These are phyloP conservation scores for Catocala fraxini DNA, from an alignment of 2,888 invertebrate species.

Conservation along the genomic window DNA sequence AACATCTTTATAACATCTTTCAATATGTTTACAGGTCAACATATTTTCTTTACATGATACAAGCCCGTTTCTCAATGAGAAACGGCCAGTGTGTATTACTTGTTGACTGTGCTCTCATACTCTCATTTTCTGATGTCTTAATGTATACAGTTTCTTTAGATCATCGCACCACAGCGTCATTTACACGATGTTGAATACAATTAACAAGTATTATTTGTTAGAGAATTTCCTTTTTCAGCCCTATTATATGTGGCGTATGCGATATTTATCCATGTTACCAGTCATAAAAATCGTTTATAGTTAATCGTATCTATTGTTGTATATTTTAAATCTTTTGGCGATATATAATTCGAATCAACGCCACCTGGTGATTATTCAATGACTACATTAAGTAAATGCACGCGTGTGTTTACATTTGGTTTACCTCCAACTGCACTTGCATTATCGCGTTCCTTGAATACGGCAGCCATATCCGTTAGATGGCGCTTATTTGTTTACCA, in stretches of 20 bases:
- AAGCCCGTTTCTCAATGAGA: slow-evolving; percentile 39
- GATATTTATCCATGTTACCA: not conserved
- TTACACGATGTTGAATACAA: slow-evolving; percentile 15
- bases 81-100: slow-evolving; percentile 34
- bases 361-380: slow-evolving; percentile 53
- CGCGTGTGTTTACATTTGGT: slow-evolving; percentile 38
- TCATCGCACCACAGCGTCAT: slow-evolving; percentile 14
- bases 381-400: slow-evolving; percentile 23
- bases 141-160: slow-evolving; percentile 36
- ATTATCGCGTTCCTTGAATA: slow-evolving; percentile 32
- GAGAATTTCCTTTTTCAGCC: not conserved
- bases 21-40: slow-evolving; percentile 79
- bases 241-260: too few relatives aligned
- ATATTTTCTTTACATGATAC: slow-evolving; percentile 61
- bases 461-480: slow-evolving; percentile 50
- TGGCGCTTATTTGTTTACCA: slow-evolving; percentile 53
- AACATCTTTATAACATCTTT: slow-evolving; percentile 81
- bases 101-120: slow-evolving; percentile 32
- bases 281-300: not conserved
- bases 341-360: slow-evolving; percentile 31
- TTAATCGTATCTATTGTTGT: not conserved
- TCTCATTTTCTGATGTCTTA: slow-evolving; percentile 30
- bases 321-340: not conserved
- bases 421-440: slow-evolving; percentile 19
- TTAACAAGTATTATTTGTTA: slow-evolving; percentile 15